Evolutionary conservation across 2,113 vertebrate genomes (phyloP).

Genomic region (Eurystomus gularis): DNA sequence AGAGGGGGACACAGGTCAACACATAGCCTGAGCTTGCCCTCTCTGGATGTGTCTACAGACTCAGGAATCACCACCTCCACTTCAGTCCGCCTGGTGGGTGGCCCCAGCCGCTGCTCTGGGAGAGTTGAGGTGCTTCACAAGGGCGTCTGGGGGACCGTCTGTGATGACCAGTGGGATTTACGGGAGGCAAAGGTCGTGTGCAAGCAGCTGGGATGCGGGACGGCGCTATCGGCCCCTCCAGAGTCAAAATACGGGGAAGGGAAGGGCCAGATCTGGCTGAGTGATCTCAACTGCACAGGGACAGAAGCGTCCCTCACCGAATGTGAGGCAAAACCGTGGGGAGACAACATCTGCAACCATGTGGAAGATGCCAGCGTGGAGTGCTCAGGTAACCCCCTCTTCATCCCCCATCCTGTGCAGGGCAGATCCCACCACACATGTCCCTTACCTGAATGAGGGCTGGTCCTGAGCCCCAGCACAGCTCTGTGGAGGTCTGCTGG

Average conservation of each 20-base stretch:
- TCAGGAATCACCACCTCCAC: background rate
- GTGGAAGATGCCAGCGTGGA: slow-evolving; percentile 29
- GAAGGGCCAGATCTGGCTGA: background rate
- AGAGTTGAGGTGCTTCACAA: slow-evolving; percentile 84
- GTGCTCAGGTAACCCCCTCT: slow-evolving; percentile 39
- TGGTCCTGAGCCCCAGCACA: background rate
- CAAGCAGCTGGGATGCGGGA: slow-evolving; percentile 43
- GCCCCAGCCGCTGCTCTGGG: slow-evolving; percentile 80
- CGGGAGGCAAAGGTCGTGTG: slow-evolving; percentile 40
- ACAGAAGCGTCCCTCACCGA: slow-evolving; percentile 11
- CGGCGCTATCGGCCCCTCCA: background rate
- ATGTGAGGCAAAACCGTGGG: background rate
- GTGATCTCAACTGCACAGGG: background rate
- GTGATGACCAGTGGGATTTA: slow-evolving; percentile 51
- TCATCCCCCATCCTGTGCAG: rapidly evolving
- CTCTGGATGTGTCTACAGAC: background rate
- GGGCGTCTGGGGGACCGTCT: slow-evolving; percentile 76
- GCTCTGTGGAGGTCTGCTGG: background rate
- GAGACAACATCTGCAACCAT: slow-evolving; percentile 46
- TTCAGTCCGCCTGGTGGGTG: slow-evolving; percentile 80
- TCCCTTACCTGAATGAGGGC: too few relatives aligned
- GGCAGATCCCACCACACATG: background rate
- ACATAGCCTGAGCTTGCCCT: background rate
- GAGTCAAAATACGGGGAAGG: background rate
- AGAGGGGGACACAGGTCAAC: too few relatives aligned